Base-by-base conservation (phyloP, 2,113 vertebrate species). In the Galemys pyrenaicus region DNA sequence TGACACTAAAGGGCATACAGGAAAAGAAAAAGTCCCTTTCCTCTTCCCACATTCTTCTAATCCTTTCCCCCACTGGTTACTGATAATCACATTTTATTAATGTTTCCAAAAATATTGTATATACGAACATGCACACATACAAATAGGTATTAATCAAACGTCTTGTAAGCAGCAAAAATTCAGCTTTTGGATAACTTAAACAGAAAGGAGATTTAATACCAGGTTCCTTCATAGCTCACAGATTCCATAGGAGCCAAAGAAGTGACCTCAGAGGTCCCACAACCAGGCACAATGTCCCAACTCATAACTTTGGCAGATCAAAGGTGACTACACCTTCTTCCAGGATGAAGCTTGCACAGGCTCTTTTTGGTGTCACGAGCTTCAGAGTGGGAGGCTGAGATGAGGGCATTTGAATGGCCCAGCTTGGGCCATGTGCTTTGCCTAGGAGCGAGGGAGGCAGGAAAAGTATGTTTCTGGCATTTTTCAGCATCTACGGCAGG, bases 131-230 rank as follows among this genome's bases (percentile, higher is more conserved):
- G n/a, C 12, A 65, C n/a, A 46, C 19, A 17, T 79, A 44, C 3
- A 32, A 49, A 30, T 24, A 81, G 74, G 35, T 30, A 65, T 37
- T 65, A n/a, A 80, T 68, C 73, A 24, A 68, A 22, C n/a, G 56
- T 37, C 71, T 84, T 56, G 78, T 32, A 89, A 67, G 28, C 24
- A 75, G 41, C 78, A 94, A 71, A 90, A 87, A 64, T 51, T 32
- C 80, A 78, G 56, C 28, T 46, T 68, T 39, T 60, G 60, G 37
- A 74, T 39, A 60, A 62, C 82, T 78, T 62, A 49, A 78, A 49
- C 44, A 74, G 46, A 54, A 94, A 71, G 37, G 58, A 22, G 46
- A 77, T 60, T 78, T 73, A 77, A 9, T 82, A 46, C 13, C 75
- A 89, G 26, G 0, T 68, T 89, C 54, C 71, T 64, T 79, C 22